Percentiles rank a stretch among this genome's conserved stretches.
Evolutionary conservation across 2,888 invertebrate genomes (phyloP).

Genomic region (Sesia bembeciformis): DNA sequence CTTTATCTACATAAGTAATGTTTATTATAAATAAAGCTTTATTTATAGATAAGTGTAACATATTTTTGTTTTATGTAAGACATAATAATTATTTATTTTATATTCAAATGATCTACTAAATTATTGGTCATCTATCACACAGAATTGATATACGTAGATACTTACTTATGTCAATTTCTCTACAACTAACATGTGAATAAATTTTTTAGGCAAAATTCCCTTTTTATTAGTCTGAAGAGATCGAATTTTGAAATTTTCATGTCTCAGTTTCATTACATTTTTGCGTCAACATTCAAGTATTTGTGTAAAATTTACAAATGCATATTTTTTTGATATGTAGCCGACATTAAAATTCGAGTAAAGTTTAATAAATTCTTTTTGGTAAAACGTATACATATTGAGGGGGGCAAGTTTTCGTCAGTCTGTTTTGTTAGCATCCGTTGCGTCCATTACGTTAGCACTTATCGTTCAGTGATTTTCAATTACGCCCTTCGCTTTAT

Average conservation of each 20-base stretch:
- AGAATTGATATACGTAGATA: constrained; percentile 31
- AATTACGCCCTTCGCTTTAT: neutral
- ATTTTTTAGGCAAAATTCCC: neutral
- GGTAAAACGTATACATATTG: neutral
- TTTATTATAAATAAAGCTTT: too few relatives aligned
- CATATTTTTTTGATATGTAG: neutral
- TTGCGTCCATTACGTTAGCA: too few relatives aligned
- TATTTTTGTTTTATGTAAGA: too few relatives aligned
- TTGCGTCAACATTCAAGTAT: neutral
- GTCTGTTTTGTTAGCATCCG: too few relatives aligned
- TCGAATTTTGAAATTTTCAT: neutral
- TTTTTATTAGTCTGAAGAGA: neutral
- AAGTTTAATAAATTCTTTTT: neutral
- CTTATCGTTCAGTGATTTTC: too few relatives aligned
- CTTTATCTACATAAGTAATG: too few relatives aligned
- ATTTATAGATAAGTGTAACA: too few relatives aligned
- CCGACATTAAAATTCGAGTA: neutral
- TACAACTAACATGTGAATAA: neutral
- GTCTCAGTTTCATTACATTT: neutral
- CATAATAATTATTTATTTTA: neutral
- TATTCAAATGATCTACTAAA: constrained; percentile 27
- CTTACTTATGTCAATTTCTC: constrained; percentile 4
- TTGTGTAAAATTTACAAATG: neutral
- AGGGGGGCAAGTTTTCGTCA: too few relatives aligned
- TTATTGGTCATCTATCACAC: constrained; percentile 67